Conservation (phyloP, 2,113 vertebrate species). For the Nansenia antarctica region DNA sequence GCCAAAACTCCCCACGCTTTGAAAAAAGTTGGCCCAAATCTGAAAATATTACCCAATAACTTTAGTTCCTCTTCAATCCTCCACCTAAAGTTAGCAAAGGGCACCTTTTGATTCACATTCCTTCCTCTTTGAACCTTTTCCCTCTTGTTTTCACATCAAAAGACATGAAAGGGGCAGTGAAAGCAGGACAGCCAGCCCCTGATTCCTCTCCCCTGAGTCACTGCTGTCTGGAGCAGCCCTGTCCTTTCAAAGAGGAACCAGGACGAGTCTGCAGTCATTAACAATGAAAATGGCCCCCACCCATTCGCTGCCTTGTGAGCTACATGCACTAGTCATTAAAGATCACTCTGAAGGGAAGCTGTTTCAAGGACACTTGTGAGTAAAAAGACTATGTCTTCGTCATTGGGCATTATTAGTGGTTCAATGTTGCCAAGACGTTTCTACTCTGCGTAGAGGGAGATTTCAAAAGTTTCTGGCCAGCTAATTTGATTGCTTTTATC, state of each 20-base stretch:
- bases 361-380: constrained; percentile 56
- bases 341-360: constrained; percentile 64
- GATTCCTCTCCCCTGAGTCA: constrained; percentile 54
- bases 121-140: constrained; percentile 60
- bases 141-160: constrained; percentile 69
- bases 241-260: constrained; percentile 63
- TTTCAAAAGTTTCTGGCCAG: constrained; percentile 33
- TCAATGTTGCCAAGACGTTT: constrained; percentile 43
- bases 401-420: constrained; percentile 54
- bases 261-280: constrained; percentile 56
- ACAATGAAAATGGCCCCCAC: constrained; percentile 63
- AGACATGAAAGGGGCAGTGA: constrained; percentile 64
- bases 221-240: constrained; percentile 54
- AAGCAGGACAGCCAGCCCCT: constrained; percentile 54
- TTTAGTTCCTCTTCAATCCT: constrained; percentile 31
- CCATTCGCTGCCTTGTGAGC: constrained; percentile 31
- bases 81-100: constrained; percentile 50
- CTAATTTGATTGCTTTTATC: constrained; percentile 46
- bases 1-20: constrained; percentile 25
- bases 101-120: constrained; percentile 57
- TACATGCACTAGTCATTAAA: constrained; percentile 62
- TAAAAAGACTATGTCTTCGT: constrained; percentile 40
- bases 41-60: constrained; percentile 53
- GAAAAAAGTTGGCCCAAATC: constrained; percentile 54
- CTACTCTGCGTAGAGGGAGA: constrained; percentile 27